These are phyloP conservation scores for Nysson spinosus DNA, from an alignment of 2,888 invertebrate species.

Conservation along the genomic window DNA sequence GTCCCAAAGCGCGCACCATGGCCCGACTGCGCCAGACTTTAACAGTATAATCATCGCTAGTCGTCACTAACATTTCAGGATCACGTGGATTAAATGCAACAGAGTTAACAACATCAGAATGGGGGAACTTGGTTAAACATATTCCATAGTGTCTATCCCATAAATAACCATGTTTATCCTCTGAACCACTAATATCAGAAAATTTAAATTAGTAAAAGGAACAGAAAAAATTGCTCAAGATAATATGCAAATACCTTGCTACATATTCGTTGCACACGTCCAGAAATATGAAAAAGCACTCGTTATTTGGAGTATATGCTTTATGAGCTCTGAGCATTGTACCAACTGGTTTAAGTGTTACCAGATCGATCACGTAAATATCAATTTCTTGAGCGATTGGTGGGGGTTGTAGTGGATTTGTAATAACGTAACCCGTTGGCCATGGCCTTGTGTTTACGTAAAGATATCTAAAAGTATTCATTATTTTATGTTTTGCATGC, in stretches of 20 bases:
- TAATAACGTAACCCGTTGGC: slow-evolving; percentile 87
- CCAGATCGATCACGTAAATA: slow-evolving; percentile 90
- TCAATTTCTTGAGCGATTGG: slow-evolving; percentile 93
- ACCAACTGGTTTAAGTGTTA: slow-evolving; percentile 86
- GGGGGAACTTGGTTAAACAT: slow-evolving; percentile 86
- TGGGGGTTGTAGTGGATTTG: slow-evolving; percentile 88
- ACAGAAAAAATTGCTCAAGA: slow-evolving; percentile 2
- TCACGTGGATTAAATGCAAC: slow-evolving; percentile 91
- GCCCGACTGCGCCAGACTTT: slow-evolving; percentile 82
- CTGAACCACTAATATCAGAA: slow-evolving; percentile 84
- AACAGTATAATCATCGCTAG: slow-evolving; percentile 88
- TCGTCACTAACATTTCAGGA: slow-evolving; percentile 89
- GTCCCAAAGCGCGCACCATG: slow-evolving; percentile 77
- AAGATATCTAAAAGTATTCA: slow-evolving; percentile 80
- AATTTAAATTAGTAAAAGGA: slow-evolving; percentile 3
- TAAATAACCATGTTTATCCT: slow-evolving; percentile 89
- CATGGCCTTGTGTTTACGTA: slow-evolving; percentile 91
- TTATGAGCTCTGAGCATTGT: slow-evolving; percentile 88
- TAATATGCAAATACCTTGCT: slow-evolving; percentile 82
- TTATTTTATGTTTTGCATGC: neutral
- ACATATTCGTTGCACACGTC: slow-evolving; percentile 90
- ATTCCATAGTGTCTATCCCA: slow-evolving; percentile 92
- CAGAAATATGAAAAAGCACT: slow-evolving; percentile 91
- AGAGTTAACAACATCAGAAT: slow-evolving; percentile 89
- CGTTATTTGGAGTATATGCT: slow-evolving; percentile 90